phyloP scores from a whole-genome alignment of 2,113 vertebrate genomes.

The Ahaetulla prasina region DNA sequence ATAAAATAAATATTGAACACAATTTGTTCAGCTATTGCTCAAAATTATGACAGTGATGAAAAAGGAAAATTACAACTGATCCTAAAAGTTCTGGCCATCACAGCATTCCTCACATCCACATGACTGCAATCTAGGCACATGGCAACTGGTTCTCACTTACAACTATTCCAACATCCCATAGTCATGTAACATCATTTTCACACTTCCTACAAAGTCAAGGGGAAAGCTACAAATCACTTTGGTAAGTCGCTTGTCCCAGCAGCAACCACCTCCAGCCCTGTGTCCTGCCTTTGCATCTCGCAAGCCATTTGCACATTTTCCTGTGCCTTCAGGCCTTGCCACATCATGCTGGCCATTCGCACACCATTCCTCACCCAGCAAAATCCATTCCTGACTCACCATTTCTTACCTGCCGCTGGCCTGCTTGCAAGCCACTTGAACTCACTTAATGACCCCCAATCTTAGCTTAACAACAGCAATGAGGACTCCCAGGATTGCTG shows the following conservation, averaged over 20 bases:
- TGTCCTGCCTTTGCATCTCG: background rate
- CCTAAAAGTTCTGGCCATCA: background rate
- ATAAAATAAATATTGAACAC: background rate
- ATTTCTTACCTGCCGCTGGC: background rate
- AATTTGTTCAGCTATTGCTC: background rate
- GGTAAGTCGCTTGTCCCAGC: background rate
- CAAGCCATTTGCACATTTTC: background rate
- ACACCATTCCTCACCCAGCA: background rate
- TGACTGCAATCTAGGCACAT: background rate
- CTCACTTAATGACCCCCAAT: background rate
- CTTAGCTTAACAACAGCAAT: background rate
- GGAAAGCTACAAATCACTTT: background rate
- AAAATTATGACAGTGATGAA: background rate
- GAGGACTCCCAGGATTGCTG: background rate
- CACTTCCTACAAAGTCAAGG: background rate
- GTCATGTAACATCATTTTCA: background rate
- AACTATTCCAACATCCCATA: background rate
- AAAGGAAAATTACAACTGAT: background rate
- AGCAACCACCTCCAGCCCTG: background rate
- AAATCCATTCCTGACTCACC: background rate
- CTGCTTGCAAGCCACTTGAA: background rate
- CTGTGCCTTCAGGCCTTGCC: background rate
- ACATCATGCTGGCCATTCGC: background rate
- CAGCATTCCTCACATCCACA: background rate
- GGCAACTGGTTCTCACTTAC: background rate